phyloP scores from a whole-genome alignment of 2,113 vertebrate genomes.

The Varanus salvator region DNA sequence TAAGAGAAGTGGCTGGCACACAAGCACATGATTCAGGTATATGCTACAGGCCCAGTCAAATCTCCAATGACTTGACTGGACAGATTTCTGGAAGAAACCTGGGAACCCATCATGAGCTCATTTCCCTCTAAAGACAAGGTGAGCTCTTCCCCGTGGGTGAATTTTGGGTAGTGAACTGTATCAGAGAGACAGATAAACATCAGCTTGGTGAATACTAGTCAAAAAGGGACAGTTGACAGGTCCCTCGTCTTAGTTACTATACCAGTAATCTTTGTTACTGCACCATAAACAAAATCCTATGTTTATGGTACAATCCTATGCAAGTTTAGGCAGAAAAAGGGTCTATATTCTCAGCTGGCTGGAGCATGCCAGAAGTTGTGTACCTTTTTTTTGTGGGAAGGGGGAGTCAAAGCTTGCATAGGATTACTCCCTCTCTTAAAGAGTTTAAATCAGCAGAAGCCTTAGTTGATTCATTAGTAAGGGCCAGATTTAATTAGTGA shows the following conservation, averaged over 20 bases:
- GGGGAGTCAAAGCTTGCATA: too few species aligned
- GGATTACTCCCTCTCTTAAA: neutral
- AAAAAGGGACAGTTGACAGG: neutral
- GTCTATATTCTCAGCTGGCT: too few species aligned
- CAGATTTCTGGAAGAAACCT: neutral
- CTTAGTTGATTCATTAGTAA: neutral
- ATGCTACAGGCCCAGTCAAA: constrained; percentile 29
- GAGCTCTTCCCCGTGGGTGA: neutral
- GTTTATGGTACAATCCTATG: too few species aligned
- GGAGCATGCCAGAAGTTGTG: too few species aligned
- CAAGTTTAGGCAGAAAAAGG: too few species aligned
- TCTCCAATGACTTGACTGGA: constrained; percentile 20
- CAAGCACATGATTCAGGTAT: neutral
- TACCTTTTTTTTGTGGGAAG: too few species aligned
- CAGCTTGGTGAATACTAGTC: neutral
- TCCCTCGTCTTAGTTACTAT: neutral
- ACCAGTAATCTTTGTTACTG: neutral
- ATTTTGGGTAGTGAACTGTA: neutral
- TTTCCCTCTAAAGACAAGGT: neutral
- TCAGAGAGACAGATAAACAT: neutral
- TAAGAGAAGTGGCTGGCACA: accelerated
- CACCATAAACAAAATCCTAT: too few species aligned
- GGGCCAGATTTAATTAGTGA: neutral
- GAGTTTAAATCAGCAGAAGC: constrained; percentile 10
- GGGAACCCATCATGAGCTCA: neutral